phyloP scores from a whole-genome alignment of 2,797 vertebrate species.

The Botia almorhae region DNA sequence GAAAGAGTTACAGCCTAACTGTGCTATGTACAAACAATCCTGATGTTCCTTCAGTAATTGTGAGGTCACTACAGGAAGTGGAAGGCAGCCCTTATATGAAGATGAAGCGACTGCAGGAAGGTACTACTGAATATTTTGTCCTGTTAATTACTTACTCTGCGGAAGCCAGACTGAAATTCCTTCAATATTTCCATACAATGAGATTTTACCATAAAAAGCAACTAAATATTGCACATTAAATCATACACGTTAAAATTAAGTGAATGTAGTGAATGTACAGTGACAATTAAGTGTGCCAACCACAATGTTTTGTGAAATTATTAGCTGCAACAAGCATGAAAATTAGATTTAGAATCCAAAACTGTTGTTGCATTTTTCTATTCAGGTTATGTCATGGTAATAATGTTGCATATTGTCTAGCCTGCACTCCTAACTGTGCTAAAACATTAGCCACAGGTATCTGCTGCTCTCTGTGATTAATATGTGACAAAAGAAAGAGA shows the following conservation, averaged over 20 bases:
- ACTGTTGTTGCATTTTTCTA: too few relatives aligned
- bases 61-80: neutral
- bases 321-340: too few relatives aligned
- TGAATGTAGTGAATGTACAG: too few relatives aligned
- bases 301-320: neutral
- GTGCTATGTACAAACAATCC: neutral
- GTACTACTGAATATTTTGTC: neutral
- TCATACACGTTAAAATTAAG: too few relatives aligned
- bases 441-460: neutral
- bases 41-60: neutral
- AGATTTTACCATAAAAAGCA: too few relatives aligned
- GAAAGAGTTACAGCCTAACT: neutral
- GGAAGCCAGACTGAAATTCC: too few relatives aligned
- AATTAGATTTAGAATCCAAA: too few relatives aligned
- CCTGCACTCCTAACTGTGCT: neutral
- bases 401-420: neutral
- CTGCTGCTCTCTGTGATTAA: slow-evolving; percentile 3
- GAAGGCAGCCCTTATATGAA: neutral
- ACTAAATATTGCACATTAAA: too few relatives aligned
- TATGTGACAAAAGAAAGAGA: neutral
- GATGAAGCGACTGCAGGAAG: neutral
- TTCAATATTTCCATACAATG: too few relatives aligned
- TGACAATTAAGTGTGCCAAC: neutral
- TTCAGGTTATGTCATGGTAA: neutral
- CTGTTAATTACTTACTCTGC: neutral